A percentile compares a stretch with the other conserved stretches of the same genome.
Evolutionary conservation across 1,140 invertebrate species (phyloP).

Genomic region (Apocrypta bakeri): DNA sequence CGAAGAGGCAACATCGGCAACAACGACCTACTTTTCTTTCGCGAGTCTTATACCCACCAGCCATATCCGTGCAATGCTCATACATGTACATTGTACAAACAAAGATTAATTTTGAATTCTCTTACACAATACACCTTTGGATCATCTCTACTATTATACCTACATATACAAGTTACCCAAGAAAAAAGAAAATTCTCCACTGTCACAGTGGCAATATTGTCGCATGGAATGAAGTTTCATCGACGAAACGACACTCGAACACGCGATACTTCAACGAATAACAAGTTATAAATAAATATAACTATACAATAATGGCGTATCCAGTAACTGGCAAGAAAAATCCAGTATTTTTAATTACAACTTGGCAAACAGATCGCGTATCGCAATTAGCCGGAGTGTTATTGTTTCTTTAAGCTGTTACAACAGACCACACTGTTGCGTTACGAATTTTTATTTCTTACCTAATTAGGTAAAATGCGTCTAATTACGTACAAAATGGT

Average conservation of each 20-base stretch:
- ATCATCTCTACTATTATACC: no score
- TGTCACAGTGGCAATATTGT: not conserved
- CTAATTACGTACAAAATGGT: no score
- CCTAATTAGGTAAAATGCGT: not conserved
- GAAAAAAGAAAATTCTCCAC: not conserved
- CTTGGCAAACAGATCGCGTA: not conserved
- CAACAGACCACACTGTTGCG: not conserved
- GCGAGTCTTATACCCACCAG: not conserved
- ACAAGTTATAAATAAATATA: not conserved
- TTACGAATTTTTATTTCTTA: not conserved
- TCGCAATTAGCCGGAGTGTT: conserved; percentile 9
- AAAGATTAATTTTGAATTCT: no score
- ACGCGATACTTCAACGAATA: not conserved
- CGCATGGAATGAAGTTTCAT: not conserved
- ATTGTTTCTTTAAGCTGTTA: not conserved
- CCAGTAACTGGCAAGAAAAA: not conserved
- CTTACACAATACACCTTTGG: no score
- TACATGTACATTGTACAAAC: no score
- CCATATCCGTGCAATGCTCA: not conserved
- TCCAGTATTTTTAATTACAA: conserved; percentile 1
- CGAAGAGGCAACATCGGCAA: not conserved
- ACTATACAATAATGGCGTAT: not conserved
- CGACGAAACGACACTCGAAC: not conserved
- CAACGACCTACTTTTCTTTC: not conserved
- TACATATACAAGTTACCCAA: not conserved